Evolutionary conservation across 2,797 vertebrate species (phyloP).

Genomic region (Dallia pectoralis): DNA sequence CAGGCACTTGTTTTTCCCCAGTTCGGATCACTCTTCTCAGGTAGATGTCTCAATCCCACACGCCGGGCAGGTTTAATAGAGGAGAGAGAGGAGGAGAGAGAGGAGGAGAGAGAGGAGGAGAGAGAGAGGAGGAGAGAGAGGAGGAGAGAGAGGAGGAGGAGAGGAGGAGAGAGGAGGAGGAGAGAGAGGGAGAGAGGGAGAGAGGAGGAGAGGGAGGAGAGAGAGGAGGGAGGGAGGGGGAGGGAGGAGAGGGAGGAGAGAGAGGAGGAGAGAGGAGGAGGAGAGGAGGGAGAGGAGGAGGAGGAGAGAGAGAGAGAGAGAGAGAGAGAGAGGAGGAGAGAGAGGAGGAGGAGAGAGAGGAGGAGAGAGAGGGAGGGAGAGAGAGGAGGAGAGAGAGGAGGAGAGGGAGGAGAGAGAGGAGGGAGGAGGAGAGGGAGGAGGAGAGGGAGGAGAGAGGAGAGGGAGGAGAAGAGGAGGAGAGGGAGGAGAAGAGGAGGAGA

Average conservation of each 20-base stretch:
- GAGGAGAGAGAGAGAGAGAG: slow-evolving; percentile 23
- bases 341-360: slow-evolving; percentile 25
- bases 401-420: background rate
- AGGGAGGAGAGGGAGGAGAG: slow-evolving; percentile 26
- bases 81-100: background rate
- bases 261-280: slow-evolving; percentile 1
- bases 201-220: slow-evolving; percentile 15
- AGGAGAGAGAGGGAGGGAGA: background rate
- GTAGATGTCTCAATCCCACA: slow-evolving; percentile 53
- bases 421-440: slow-evolving; percentile 24
- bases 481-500: slow-evolving; percentile 14
- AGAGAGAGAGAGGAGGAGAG: slow-evolving; percentile 13
- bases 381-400: slow-evolving; percentile 24
- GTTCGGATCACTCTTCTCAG: slow-evolving; percentile 45
- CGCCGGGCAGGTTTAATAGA: slow-evolving; percentile 48
- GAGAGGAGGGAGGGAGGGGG: slow-evolving; percentile 5
- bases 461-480: slow-evolving; percentile 12
- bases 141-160: slow-evolving; percentile 9
- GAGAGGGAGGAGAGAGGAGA: slow-evolving; percentile 4
- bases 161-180: too few species aligned
- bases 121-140: slow-evolving; percentile 12
- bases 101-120: slow-evolving; percentile 23
- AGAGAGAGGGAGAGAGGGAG: slow-evolving; percentile 3
- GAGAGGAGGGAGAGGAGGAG: too few species aligned
- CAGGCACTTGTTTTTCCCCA: slow-evolving; percentile 59